These are phyloP conservation scores for Seladonia tumulorum DNA, from an alignment of 2,888 invertebrate species.

Conservation along the genomic window DNA sequence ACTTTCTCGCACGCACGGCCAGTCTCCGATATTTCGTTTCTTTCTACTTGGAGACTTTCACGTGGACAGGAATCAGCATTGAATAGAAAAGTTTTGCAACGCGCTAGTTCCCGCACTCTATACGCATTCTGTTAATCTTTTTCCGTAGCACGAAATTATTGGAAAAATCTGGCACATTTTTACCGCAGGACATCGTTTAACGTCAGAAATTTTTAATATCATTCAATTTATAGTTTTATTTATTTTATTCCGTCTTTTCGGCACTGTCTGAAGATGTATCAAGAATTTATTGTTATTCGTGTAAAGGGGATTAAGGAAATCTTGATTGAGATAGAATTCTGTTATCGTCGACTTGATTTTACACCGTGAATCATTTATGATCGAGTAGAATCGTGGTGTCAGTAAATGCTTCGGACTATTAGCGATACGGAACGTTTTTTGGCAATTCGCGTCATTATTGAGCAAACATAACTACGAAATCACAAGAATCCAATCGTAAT, in stretches of 20 bases:
- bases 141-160: not conserved
- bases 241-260: not conserved
- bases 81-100: constrained; percentile 6
- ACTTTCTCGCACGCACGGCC: not conserved
- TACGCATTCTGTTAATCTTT: not conserved
- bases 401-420: not conserved
- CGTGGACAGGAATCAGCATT: not conserved
- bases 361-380: not conserved
- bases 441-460: constrained; percentile 13
- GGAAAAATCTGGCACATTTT: not conserved
- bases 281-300: not conserved
- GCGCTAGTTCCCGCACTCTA: not conserved
- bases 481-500: constrained; percentile 1
- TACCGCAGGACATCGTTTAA: not conserved
- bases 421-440: constrained; percentile 2
- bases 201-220: not conserved
- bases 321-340: not conserved
- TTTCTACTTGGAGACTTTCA: constrained; percentile 38
- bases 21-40: constrained; percentile 38
- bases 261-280: not conserved
- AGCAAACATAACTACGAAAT: constrained; percentile 36
- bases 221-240: not conserved
- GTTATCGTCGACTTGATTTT: not conserved
- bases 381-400: not conserved
- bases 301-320: not conserved